Percentiles rank a stretch among this genome's conserved stretches.
phyloP scores from a whole-genome alignment of 2,113 vertebrate species.

The Pyrgilauda ruficollis region DNA sequence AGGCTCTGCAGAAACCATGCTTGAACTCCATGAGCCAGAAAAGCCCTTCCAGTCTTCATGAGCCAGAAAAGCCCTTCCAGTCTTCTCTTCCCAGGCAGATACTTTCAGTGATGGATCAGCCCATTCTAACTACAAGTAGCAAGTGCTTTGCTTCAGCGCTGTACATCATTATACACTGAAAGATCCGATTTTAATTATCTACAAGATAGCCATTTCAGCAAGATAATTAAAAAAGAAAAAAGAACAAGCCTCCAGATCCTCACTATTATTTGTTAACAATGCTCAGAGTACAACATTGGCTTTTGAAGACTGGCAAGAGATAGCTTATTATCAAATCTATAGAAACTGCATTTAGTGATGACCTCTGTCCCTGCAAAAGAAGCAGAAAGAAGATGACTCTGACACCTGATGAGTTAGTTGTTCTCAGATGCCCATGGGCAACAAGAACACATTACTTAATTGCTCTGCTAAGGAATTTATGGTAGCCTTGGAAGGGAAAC shows the following conservation, averaged over 20 bases:
- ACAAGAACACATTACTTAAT: not conserved
- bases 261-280: not conserved
- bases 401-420: not conserved
- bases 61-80: not conserved
- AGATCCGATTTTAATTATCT: not conserved
- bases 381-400: not conserved
- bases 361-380: not conserved
- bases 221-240: not conserved
- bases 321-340: not conserved
- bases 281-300: not conserved
- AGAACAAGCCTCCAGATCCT: not conserved
- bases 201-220: not conserved
- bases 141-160: not conserved
- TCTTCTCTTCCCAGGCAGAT: not conserved
- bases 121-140: not conserved
- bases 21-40: not conserved
- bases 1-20: not conserved
- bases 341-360: not conserved
- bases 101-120: not conserved
- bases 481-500: not conserved
- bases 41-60: not conserved
- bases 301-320: not conserved
- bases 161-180: not conserved
- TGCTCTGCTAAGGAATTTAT: not conserved
- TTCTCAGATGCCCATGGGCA: not conserved